phyloP scores from a whole-genome alignment of 2,113 vertebrate species.

The Nannobrachium achirus region DNA sequence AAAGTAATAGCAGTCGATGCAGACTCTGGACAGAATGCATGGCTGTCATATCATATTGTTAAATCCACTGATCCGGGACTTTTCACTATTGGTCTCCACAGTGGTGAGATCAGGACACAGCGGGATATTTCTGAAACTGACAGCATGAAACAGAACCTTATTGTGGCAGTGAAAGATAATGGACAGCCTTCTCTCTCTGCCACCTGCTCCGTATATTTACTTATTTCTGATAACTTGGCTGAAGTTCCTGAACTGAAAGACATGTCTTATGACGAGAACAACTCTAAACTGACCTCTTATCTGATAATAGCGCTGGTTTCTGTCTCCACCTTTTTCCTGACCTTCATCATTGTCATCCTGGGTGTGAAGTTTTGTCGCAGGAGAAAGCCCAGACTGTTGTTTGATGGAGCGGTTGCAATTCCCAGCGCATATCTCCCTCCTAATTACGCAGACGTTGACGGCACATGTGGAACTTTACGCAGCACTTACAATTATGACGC shows the following conservation, averaged over 20 bases:
- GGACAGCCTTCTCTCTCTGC: constrained; percentile 67
- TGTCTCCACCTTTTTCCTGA: no score
- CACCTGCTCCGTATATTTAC: constrained; percentile 20
- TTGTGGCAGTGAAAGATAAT: constrained; percentile 67
- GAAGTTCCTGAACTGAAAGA: no score
- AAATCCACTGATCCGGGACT: constrained; percentile 63
- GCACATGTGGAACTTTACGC: no score
- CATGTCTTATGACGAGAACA: no score
- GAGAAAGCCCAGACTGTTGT: no score
- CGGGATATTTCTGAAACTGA: constrained; percentile 44
- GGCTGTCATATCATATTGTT: constrained; percentile 64
- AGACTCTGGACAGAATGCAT: constrained; percentile 70
- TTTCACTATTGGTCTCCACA: constrained; percentile 24
- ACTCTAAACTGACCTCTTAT: constrained; percentile 40
- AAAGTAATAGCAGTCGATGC: constrained; percentile 77
- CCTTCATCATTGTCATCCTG: constrained; percentile 9
- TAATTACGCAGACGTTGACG: no score
- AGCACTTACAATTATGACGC: no score
- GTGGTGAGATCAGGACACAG: constrained; percentile 62
- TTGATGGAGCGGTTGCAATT: no score
- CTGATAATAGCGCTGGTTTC: constrained; percentile 44
- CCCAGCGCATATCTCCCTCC: no score
- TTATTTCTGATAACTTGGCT: no score
- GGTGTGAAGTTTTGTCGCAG: no score
- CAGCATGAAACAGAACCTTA: no score